Base-by-base conservation (phyloP, 2,888 invertebrate genomes). In the Melinopterus prodromus region DNA sequence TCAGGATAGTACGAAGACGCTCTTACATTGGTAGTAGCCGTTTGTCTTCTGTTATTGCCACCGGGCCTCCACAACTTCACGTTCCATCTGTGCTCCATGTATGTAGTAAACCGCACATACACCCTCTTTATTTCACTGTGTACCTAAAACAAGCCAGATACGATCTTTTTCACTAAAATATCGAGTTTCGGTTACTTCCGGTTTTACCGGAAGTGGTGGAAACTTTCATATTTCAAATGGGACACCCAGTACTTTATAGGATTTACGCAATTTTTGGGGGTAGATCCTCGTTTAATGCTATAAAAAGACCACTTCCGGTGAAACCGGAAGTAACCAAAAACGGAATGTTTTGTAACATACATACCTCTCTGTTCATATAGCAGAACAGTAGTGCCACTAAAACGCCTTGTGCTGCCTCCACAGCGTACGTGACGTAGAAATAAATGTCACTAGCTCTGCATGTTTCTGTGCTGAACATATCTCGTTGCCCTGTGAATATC, bases 341-440 rank as follows among this genome's bases (percentile, higher is more conserved):
- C n/a, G n/a, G n/a, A n/a, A n/a, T n/a, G 3, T 26, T 3, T 6
- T 71, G 9, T 16, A 14, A 2, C 1, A 71, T 15, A 74, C 82
- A 82, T 84, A 89, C 89, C 91, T 95, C 94, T 84, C 91, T 91
- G 84, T 93, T 94, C 2, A 91, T 88, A 84, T 94, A 94, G 84
- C 95, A 95, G 84, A 93, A 94, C 0, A 94, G 88, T 82, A 93
- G 84, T 5, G 94, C 92, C 0, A 94, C 93, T 69, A 93, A 88
- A 77, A 92, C 89, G 5, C 93, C 93, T 86, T 94, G 94, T 3
- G 92, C 84, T 0, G 91, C 92, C 83, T 93, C 93, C 53, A 93
- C 87, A 0, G 91, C 86, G 83, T 93, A 93, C 0, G 92, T 90
- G n/a, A 90, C 84, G 84, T 91, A 92, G 83, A 92, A 92, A 84